Conservation (phyloP, 2,797 vertebrate species). For the Choloepus didactylus region DNA sequence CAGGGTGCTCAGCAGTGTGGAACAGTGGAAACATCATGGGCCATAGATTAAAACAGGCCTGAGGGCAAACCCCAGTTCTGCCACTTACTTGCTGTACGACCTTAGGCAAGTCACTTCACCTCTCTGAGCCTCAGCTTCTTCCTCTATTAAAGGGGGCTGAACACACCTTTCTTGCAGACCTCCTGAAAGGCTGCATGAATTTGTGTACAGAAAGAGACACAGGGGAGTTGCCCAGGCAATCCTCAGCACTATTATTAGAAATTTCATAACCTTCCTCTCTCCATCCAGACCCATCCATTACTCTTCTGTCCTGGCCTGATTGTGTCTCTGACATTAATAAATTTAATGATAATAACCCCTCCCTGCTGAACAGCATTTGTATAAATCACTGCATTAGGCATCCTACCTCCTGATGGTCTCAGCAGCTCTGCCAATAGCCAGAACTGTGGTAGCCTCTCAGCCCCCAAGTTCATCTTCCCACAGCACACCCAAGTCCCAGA, state of each 20-base stretch:
- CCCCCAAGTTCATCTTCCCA: neutral
- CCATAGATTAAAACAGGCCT: neutral
- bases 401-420: neutral
- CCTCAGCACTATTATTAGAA: neutral
- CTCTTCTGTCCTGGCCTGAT: neutral
- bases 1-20: neutral
- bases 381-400: neutral
- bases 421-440: neutral
- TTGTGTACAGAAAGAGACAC: neutral
- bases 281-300: neutral
- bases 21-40: neutral
- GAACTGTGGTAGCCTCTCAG: neutral
- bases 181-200: neutral
- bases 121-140: slow-evolving; percentile 13
- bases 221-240: neutral
- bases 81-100: neutral
- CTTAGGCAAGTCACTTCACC: slow-evolving; percentile 13
- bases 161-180: neutral
- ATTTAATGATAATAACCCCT: slow-evolving; percentile 8
- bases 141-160: neutral
- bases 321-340: neutral
- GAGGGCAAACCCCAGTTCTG: neutral
- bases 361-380: neutral
- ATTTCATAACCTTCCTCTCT: neutral
- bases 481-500: neutral